Conservation (phyloP, 2,888 invertebrate species). For the Globia sparganii region DNA sequence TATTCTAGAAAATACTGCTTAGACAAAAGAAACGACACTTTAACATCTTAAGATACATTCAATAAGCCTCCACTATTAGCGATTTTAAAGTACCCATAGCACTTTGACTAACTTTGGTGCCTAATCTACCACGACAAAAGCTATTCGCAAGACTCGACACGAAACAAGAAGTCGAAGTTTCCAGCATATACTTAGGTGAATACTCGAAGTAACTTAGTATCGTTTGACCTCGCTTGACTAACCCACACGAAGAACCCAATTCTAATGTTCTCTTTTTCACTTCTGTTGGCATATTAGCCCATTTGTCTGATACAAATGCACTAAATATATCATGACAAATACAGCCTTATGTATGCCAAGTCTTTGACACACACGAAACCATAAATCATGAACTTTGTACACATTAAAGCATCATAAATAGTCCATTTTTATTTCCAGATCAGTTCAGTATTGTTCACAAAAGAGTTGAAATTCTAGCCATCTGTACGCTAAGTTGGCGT, state of each 20-base stretch:
- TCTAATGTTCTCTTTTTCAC: neutral
- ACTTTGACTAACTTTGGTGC: constrained; percentile 7
- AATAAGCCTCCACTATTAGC: no score
- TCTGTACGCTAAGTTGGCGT: constrained; percentile 72
- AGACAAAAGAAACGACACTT: neutral
- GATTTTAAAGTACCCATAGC: neutral
- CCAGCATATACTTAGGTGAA: constrained; percentile 19
- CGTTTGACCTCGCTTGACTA: neutral
- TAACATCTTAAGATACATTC: neutral
- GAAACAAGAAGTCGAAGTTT: constrained; percentile 37
- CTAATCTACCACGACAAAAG: constrained; percentile 23
- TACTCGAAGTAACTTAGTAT: constrained; percentile 21
- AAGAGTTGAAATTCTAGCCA: constrained; percentile 68
- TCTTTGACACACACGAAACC: constrained; percentile 14
- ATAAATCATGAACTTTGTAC: constrained; percentile 42
- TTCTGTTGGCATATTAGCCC: neutral
- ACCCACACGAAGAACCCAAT: neutral
- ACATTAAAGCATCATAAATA: constrained; percentile 32
- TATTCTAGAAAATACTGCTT: neutral
- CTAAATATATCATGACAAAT: constrained; percentile 11
- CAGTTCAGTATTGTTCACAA: constrained; percentile 57
- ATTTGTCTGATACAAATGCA: constrained; percentile 12
- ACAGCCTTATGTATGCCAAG: constrained; percentile 8
- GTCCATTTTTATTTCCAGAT: constrained; percentile 49
- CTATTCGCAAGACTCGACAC: constrained; percentile 11